Base-by-base conservation (phyloP, 2,888 invertebrate genomes). In the Agrochola macilenta region DNA sequence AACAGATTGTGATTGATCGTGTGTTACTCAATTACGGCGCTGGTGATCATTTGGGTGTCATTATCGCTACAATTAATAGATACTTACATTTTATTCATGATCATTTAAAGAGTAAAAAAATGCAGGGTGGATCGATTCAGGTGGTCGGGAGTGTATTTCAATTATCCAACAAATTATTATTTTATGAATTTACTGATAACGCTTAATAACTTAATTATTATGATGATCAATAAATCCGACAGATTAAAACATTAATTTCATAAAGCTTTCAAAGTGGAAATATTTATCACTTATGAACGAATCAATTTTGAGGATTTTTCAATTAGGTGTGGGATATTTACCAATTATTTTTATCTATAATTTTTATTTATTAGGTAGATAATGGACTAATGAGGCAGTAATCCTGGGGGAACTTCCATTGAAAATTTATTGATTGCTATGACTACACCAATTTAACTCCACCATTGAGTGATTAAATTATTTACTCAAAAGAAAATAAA, bases 131-230 rank as follows among this genome's bases (percentile, higher is more conserved):
- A 8, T 52, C 52, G 52, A 52, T 23, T 52, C 52, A 20, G 52
- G 52, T 52, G 20, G 8, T 8, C 8, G 20, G 52, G 8, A 20
- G 52, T 20, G 20, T 52, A 52, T 79, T 79, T 57, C 1, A 63
- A 69, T 78, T 35, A 20, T n/a, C 5, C 14, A 26, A 54, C 39
- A 58, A 23, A 60, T 60, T n/a, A 73, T 66, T 43, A 43, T 11
- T 43, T n/a, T 26, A 78, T 64, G 17, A 57, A 30, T 46, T 26
- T 35, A 58, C 26, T 17, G 23, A 5, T 20, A 39, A 20, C 5
- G 11, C 26, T 14, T 52, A 79, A 35, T 78, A 26, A 73, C 14
- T 65, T 58, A 17, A 73, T 72, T 71, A 64, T 46, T 14, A 35
- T 52, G 23, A 26, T 46, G 9, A 35, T 43, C 5, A 69, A 79